These are phyloP conservation scores for Mechanitis messenoides DNA, from an alignment of 2,888 invertebrate species.

Conservation along the genomic window DNA sequence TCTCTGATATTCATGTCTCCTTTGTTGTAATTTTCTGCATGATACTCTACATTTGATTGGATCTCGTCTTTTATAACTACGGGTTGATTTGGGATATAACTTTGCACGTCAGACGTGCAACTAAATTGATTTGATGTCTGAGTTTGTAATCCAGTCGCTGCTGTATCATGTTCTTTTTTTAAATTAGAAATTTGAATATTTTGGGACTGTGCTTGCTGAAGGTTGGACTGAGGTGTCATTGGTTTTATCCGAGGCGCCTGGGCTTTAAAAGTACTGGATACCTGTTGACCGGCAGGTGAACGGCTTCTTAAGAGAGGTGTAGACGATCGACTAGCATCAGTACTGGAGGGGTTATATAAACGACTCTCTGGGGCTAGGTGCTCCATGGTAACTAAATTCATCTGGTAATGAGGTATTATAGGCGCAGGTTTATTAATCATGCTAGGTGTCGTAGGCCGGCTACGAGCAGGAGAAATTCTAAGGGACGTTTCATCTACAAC, in stretches of 20 bases:
- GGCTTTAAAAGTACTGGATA: constrained; percentile 80
- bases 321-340: constrained; percentile 78
- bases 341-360: constrained; percentile 77
- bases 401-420: constrained; percentile 86
- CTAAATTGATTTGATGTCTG: constrained; percentile 10
- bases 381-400: constrained; percentile 83
- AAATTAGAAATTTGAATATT: constrained; percentile 18
- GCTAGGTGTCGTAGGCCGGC: constrained; percentile 82
- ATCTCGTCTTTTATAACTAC: constrained; percentile 65
- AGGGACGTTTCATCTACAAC: constrained; percentile 75
- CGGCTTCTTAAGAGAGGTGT: constrained; percentile 79
- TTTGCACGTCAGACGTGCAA: constrained; percentile 31
- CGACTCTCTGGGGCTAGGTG: constrained; percentile 77
- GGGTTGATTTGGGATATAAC: constrained; percentile 61
- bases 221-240: constrained; percentile 47
- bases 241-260: constrained; percentile 80
- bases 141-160: constrained; percentile 17
- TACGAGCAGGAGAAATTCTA: constrained; percentile 72
- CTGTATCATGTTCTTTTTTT: constrained; percentile 39
- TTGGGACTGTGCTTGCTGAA: constrained; percentile 24
- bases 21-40: constrained; percentile 67
- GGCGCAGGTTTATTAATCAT: constrained; percentile 85
- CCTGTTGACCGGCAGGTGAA: constrained; percentile 84
- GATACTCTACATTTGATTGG: constrained; percentile 67
- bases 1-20: constrained; percentile 57